Base-by-base conservation (phyloP, 2,113 vertebrate genomes). In the Leucopsar rothschildi region DNA sequence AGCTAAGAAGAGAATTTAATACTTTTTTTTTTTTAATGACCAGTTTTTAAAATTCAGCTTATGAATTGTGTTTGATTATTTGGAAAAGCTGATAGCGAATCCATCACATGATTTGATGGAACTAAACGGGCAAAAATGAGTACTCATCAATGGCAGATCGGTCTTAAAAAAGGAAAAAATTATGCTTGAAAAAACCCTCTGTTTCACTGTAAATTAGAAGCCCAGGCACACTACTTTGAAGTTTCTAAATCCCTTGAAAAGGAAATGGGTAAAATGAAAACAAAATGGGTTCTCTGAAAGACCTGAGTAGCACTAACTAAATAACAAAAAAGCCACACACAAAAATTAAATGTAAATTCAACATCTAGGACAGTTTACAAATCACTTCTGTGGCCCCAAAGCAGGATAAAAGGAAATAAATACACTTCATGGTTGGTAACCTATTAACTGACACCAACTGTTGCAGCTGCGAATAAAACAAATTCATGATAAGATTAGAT, bases 401-500 rank as follows among this genome's bases (percentile, higher is more conserved):
- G 90, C 73, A 91, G 65, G 90, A 96, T 96, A 95, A 97, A 96
- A 91, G 86, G 85, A 95, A 84, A 95, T 92, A 97, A 96, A 96
- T 95, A 95, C 72, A 97, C 94, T 90, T 86, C 96, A 96, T 97
- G 96, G 90, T 91, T 97, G 95, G 97, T 97, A 97, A 98, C 96
- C 96, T 96, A 97, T 97, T 96, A 97, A 97, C 97, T 96, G 97
- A 96, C 91, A 98, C 97, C 97, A 98, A 96, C 97, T 97, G 97
- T 97, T 95, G 97, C 98, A 98, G 98, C 98, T 98, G 98, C 45
- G 52, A 97, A 80, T 86, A 79, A 64, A 93, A 94, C 94, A 97
- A 97, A 92, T 97, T 59, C 68, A 25, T 47, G 97, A 97, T 97
- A 96, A 98, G 98, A 98, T 98, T 98, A 98, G 98, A 97, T 95